Conservation (phyloP, 2,888 invertebrate genomes). For the Teinopalpus imperialis region DNA sequence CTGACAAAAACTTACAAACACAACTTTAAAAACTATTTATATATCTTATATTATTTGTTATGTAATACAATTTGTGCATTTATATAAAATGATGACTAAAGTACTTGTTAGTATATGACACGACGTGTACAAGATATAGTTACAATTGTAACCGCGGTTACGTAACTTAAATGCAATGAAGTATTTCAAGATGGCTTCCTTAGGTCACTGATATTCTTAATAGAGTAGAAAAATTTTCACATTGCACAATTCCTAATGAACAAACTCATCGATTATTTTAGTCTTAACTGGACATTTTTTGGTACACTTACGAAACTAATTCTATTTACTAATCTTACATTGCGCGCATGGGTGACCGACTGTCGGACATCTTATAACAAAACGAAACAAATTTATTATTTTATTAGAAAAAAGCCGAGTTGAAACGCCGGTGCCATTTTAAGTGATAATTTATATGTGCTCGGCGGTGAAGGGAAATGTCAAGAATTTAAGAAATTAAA, state of each 20-base stretch:
- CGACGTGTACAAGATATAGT: slow-evolving; percentile 47
- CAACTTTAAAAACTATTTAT: too few relatives aligned
- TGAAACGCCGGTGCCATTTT: too few relatives aligned
- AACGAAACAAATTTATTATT: background rate
- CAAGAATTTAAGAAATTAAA: too few relatives aligned
- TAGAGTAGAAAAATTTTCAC: background rate
- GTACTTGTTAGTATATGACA: slow-evolving; percentile 49
- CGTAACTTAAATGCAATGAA: slow-evolving; percentile 54
- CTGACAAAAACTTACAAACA: too few relatives aligned
- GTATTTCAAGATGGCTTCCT: slow-evolving; percentile 45
- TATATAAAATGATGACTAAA: slow-evolving; percentile 29
- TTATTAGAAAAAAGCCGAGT: too few relatives aligned
- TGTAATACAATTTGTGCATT: slow-evolving; percentile 28
- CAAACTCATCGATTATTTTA: slow-evolving; percentile 6
- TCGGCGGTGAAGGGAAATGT: too few relatives aligned
- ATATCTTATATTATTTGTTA: slow-evolving; percentile 25
- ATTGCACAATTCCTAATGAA: slow-evolving; percentile 11
- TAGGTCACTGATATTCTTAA: slow-evolving; percentile 35
- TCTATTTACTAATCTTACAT: too few relatives aligned
- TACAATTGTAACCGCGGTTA: slow-evolving; percentile 29
- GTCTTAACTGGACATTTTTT: too few relatives aligned
- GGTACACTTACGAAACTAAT: too few relatives aligned
- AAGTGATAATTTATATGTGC: too few relatives aligned
- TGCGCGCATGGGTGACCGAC: too few relatives aligned
- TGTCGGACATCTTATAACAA: background rate